phyloP scores from a whole-genome alignment of 2,888 invertebrate species.

The Agapostemon virescens region DNA sequence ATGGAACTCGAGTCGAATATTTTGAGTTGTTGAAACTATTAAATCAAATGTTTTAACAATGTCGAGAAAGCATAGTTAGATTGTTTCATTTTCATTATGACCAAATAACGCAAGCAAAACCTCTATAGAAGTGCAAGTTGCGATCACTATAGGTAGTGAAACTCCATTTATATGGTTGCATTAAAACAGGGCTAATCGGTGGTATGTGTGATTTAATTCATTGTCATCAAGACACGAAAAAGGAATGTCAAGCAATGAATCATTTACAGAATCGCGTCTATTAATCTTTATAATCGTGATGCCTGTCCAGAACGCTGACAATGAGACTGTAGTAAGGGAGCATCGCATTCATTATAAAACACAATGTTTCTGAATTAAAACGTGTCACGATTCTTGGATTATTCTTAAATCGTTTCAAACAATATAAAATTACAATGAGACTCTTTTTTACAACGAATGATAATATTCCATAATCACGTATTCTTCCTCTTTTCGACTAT shows the following conservation, averaged over 20 bases:
- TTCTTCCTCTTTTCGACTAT: too few species aligned
- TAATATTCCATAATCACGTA: too few species aligned
- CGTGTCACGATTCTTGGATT: background rate
- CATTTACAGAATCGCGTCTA: constrained; percentile 2
- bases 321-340: background rate
- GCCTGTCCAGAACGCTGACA: background rate
- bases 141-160: background rate
- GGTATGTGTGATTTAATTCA: background rate
- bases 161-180: background rate
- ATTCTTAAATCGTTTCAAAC: background rate
- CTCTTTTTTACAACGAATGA: background rate
- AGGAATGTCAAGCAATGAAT: background rate
- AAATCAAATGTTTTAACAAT: too few species aligned
- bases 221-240: background rate
- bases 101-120: too few species aligned
- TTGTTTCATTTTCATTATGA: too few species aligned
- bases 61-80: too few species aligned
- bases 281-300: background rate
- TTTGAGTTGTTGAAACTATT: too few species aligned
- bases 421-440: background rate
- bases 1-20: too few species aligned
- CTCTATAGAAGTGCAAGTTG: background rate
- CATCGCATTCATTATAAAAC: background rate
- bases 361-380: background rate
- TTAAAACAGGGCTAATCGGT: background rate